Evolutionary conservation across 92 coral and sea anemone species (phyloP), one percentile per base, ranked within the genome.

Genomic region (Umimayanthus chanpuru): DNA sequence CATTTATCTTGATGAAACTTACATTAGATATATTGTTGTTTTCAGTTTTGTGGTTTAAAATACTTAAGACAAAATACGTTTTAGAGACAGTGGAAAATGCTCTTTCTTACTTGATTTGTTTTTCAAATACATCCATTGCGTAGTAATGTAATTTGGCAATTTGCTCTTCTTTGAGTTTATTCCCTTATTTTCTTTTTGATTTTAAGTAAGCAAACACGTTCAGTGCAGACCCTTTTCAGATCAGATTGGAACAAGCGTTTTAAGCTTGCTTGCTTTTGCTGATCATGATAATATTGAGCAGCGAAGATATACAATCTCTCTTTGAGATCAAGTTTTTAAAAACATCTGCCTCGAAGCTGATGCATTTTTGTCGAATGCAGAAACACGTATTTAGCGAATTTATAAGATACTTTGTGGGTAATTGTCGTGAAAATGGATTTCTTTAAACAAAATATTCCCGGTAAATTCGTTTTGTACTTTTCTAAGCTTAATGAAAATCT

Each of bases 321-420:
- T n/a, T 44, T 70, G 78, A 83, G 87, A 83, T 83, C 66, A 83
- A 67, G 39, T 36, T 21, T 76, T 11, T 28, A 36, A 39, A 89
- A 91, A 85, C 93, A 88, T 91, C 91, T 91, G 93, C 85, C 78
- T 47, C 68, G 50, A 44, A 49, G 55, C 44, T 44, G 70, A 50
- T 44, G 88, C 87, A 85, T 88, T 91, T 91, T 88, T 79, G 84
- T 79, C 89, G 88, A 28, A 72, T 80, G 82, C 88, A 84, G 81
- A 92, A 92, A 56, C 78, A 81, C 75, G 90, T 92, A 80, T 88
- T 88, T 86, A 88, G 84, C 85, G 93, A 84, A 66, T 25, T 81
- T 87, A 79, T 89, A 85, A 86, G 82, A 86, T 90, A 92, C 89
- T 90, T 94, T 92, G 72, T 14, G 72, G 85, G 90, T 94, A 88